phyloP scores from a whole-genome alignment of 2,113 vertebrate genomes.

The Tragulus kanchil region DNA sequence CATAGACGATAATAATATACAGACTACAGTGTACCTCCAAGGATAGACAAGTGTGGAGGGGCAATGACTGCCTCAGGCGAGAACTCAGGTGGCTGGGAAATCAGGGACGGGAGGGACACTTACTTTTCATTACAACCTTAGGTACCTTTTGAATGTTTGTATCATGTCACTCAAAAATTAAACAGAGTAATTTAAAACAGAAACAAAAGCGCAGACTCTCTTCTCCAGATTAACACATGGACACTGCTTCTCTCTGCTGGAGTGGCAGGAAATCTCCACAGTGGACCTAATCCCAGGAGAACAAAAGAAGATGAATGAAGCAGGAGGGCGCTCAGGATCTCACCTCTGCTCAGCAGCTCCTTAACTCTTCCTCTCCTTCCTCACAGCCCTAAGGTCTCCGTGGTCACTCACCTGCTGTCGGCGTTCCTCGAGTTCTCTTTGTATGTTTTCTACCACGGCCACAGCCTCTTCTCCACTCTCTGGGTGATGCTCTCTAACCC shows the following conservation, averaged over 20 bases:
- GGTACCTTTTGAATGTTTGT: slow-evolving; percentile 70
- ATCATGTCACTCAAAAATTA: slow-evolving; percentile 65
- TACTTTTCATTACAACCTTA: slow-evolving; percentile 73
- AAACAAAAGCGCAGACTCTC: slow-evolving; percentile 68
- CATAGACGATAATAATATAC: not conserved
- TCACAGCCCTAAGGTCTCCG: not conserved
- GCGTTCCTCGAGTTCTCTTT: slow-evolving; percentile 72
- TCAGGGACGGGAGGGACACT: slow-evolving; percentile 42
- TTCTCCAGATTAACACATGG: slow-evolving; percentile 74
- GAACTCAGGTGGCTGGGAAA: slow-evolving; percentile 12
- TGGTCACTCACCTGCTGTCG: slow-evolving; percentile 74
- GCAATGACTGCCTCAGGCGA: not conserved
- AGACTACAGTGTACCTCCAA: not conserved
- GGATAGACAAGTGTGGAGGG: not conserved
- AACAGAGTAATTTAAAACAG: slow-evolving; percentile 52
- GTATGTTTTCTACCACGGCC: slow-evolving; percentile 79
- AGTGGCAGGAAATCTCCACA: slow-evolving; percentile 69
- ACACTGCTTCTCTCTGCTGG: slow-evolving; percentile 70
- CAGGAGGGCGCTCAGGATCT: not conserved
- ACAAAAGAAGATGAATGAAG: slow-evolving; percentile 73
- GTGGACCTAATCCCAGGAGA: slow-evolving; percentile 74
- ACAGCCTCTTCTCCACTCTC: slow-evolving; percentile 82
- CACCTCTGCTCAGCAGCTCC: slow-evolving; percentile 50
- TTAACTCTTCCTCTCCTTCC: slow-evolving; percentile 50
- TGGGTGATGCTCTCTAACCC: slow-evolving; percentile 81